Evolutionary conservation across 2,888 invertebrate genomes (phyloP), one percentile per base, ranked within the genome.

Genomic region (Catonia carolina): DNA sequence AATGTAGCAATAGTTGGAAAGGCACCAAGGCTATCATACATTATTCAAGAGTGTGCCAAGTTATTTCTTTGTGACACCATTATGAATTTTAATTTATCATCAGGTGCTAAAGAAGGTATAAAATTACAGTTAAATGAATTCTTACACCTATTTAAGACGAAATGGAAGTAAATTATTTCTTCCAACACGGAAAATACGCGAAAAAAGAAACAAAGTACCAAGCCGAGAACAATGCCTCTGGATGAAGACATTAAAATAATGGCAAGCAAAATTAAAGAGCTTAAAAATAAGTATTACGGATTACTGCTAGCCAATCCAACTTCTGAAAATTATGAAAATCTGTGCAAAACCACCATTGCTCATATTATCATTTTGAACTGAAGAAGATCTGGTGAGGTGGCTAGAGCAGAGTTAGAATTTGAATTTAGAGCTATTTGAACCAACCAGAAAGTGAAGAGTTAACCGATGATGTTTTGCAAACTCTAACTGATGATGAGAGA

Each of bases 81-180:
- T 14, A 49, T n/a, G 10, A 49, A 49, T 17, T 22, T 17, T n/a
- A 49, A 4, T 17, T 17, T n/a, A 15, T 47, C 33, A 33, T 10
- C 33, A 33, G 33, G 7, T 7, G 20, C n/a, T 17, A 15, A 47
- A 15, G 47, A 47, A 6, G 22, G 5, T 3, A 20, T n/a, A 6
- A 5, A 37, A 23, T 37, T n/a, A 52, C 12, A 52, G 7, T 2
- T 36, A 10, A 36, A 52, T 52, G 36, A 52, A 8, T 52, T 52
- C 17, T 37, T 36, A 3, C 5, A 7, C 3, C 10, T 45, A 17
- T 18, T 53, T 12, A 45, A 14, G n/a, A 42, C 17, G 14, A 6
- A 33, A 20, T 54, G 54, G 54, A 47, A 47, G 22, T 54, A 54
- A 22, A 36, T 47, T 15, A 23, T 54, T 7, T 54, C 54, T n/a